Conservation (phyloP, 2,797 vertebrate genomes). For the Mus minutoides region DNA sequence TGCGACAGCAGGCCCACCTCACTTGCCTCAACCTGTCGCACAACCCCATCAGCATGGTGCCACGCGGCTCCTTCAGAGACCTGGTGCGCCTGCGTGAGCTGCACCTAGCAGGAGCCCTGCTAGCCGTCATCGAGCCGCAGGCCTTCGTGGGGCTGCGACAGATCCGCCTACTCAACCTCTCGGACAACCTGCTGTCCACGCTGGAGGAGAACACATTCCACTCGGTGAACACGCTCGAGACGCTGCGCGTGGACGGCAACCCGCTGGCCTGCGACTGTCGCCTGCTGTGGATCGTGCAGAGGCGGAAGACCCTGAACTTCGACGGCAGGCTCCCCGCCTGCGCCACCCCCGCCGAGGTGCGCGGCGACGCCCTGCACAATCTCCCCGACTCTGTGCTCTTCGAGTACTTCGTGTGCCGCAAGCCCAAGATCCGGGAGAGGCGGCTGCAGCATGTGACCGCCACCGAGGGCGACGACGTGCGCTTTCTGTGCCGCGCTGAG, state of each 20-base stretch:
- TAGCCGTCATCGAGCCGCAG: constrained; percentile 93
- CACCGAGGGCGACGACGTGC: constrained; percentile 93
- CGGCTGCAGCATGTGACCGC: constrained; percentile 94
- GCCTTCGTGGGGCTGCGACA: constrained; percentile 95
- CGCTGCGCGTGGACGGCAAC: constrained; percentile 94
- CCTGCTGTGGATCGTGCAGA: constrained; percentile 97
- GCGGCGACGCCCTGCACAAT: constrained; percentile 92
- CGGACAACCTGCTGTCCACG: constrained; percentile 93
- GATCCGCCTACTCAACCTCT: constrained; percentile 96
- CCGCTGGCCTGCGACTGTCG: constrained; percentile 98
- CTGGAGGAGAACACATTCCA: constrained; percentile 96
- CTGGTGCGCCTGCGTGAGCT: constrained; percentile 95
- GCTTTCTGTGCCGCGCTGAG: constrained; percentile 95
- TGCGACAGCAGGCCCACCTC: constrained; percentile 94
- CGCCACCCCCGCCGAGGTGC: constrained; percentile 92
- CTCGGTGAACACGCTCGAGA: constrained; percentile 96
- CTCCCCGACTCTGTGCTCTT: constrained; percentile 96
- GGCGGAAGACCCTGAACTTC: constrained; percentile 96
- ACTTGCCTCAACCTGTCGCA: constrained; percentile 95
- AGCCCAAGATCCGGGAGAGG: constrained; percentile 96
- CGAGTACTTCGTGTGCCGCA: constrained; percentile 97
- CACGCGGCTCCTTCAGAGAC: constrained; percentile 94
- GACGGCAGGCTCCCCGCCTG: constrained; percentile 94
- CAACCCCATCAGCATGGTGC: constrained; percentile 95
- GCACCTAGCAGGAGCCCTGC: constrained; percentile 93